These are phyloP conservation scores for Cygnus atratus DNA, from an alignment of 2,113 vertebrate genomes.

Conservation along the genomic window DNA sequence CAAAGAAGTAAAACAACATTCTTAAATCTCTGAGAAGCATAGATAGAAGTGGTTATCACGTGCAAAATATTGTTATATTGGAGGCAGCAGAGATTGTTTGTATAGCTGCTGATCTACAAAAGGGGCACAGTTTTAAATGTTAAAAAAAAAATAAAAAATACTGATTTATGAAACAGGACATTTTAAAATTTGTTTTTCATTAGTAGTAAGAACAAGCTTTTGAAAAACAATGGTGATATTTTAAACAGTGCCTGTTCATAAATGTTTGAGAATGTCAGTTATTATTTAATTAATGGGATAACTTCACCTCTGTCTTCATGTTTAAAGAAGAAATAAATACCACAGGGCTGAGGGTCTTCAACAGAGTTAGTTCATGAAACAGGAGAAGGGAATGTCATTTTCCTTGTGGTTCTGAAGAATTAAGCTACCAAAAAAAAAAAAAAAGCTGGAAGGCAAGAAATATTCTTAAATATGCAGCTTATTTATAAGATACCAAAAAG, in stretches of 20 bases:
- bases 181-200: neutral
- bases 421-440: neutral
- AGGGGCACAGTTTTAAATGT: neutral
- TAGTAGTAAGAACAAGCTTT: neutral
- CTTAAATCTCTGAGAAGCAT: neutral
- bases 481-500: neutral
- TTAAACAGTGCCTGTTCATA: neutral
- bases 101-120: neutral
- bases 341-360: neutral
- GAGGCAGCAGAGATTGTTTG: neutral
- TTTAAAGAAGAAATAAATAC: neutral
- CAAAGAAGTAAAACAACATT: neutral
- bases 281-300: neutral
- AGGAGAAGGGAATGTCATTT: neutral
- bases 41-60: neutral
- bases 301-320: neutral
- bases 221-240: neutral
- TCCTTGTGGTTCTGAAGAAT: neutral
- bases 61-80: neutral
- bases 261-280: neutral
- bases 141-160: neutral
- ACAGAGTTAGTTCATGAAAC: neutral
- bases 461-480: neutral
- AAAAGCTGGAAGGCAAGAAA: neutral
- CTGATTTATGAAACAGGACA: neutral